Evolutionary conservation across 2,113 vertebrate genomes (phyloP).

Genomic region (Asarcornis scutulata): DNA sequence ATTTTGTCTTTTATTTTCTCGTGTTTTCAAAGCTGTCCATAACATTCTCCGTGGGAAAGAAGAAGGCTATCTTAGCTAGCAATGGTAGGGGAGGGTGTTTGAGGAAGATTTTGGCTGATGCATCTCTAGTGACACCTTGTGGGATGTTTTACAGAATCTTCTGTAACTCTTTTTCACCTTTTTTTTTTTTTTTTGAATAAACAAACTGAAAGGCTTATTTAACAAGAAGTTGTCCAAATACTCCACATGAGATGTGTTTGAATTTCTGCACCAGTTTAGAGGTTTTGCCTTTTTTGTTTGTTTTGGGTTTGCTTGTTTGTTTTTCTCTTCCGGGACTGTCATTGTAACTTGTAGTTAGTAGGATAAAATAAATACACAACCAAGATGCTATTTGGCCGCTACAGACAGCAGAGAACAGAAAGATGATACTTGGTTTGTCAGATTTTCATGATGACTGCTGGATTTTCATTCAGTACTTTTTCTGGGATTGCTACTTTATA

Average conservation of each 20-base stretch:
- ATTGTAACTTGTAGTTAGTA: not conserved
- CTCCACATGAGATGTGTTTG: not conserved
- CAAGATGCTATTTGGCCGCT: not conserved
- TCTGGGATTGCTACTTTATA: not conserved
- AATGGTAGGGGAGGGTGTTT: accelerated
- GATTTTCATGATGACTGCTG: not conserved
- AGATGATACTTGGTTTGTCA: not conserved
- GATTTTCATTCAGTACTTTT: not conserved
- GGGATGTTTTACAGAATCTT: not conserved
- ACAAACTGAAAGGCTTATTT: not conserved
- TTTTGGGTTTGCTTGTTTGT: no score
- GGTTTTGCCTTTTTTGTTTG: not conserved
- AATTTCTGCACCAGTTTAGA: accelerated
- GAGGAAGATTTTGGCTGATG: not conserved
- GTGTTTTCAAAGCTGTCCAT: not conserved
- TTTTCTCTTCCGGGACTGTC: not conserved
- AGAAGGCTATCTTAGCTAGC: not conserved
- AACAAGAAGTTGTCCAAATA: not conserved
- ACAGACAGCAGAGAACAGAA: not conserved
- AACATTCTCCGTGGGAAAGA: not conserved
- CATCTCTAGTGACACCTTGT: slow-evolving; percentile 50
- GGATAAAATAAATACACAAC: not conserved
- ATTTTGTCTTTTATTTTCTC: not conserved
- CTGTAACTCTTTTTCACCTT: no score
- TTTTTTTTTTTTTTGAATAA: not conserved